Conservation (phyloP, 37 sponge, comb jelly and placozoan genomes). For the Diacarnus erythraeanus region DNA sequence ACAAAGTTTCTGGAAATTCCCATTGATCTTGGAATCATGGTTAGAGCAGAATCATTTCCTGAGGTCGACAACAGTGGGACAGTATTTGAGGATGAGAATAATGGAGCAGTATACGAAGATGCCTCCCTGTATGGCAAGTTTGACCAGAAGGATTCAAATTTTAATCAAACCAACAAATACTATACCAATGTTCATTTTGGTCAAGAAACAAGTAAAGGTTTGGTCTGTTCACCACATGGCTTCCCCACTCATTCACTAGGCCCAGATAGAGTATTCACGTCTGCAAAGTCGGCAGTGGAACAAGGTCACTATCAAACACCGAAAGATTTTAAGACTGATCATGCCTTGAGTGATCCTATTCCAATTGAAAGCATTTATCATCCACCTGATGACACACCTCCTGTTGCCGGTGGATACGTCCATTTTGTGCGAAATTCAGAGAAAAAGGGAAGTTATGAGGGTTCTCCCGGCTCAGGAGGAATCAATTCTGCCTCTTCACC, state of each 20-base stretch:
- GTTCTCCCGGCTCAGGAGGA: neutral
- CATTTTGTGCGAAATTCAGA: neutral
- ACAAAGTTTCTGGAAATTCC: constrained; percentile 47
- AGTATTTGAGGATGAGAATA: constrained; percentile 1
- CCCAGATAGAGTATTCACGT: neutral
- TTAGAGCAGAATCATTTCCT: neutral
- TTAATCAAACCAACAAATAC: neutral
- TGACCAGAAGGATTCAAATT: neutral
- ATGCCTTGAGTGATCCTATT: neutral
- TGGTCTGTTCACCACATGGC: neutral
- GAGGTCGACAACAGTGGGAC: constrained; percentile 10
- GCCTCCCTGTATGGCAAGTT: constrained; percentile 16
- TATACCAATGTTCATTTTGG: constrained; percentile 24
- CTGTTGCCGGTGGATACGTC: neutral
- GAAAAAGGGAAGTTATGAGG: neutral
- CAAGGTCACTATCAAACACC: constrained; percentile 21
- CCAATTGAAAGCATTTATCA: constrained; percentile 19
- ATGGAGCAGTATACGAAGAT: constrained; percentile 9
- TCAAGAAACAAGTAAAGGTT: neutral
- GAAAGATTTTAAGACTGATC: neutral
- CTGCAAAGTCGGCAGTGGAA: neutral
- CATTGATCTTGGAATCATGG: constrained; percentile 43
- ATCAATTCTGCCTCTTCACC: neutral
- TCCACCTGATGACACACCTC: neutral
- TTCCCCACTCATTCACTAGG: too few species aligned